phyloP scores from a whole-genome alignment of 2,113 vertebrate species.

The Festucalex cinctus region DNA sequence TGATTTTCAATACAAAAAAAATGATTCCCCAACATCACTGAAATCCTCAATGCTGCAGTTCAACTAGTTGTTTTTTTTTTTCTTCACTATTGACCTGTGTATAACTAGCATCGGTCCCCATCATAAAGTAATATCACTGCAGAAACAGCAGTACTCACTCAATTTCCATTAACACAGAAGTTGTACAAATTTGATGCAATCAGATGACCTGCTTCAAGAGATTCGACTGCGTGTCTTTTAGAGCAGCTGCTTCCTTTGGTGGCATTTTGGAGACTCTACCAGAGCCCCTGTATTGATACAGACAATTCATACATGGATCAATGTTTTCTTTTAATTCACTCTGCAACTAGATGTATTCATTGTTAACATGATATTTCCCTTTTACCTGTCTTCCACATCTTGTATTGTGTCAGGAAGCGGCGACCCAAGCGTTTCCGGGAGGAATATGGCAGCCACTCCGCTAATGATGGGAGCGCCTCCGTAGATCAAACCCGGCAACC shows the following conservation, averaged over 20 bases:
- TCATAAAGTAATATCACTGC: conserved; percentile 5
- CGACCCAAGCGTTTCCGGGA: conserved; percentile 76
- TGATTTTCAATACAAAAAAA: conserved; percentile 24
- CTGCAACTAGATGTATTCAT: not conserved
- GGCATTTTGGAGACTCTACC: conserved; percentile 32
- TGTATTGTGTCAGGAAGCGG: conserved; percentile 78
- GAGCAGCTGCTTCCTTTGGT: conserved; percentile 43
- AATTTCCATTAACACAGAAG: conserved; percentile 12
- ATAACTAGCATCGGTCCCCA: conserved; percentile 17
- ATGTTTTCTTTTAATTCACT: not conserved
- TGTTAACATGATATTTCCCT: not conserved
- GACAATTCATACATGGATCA: conserved; percentile 8
- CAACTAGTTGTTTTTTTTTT: conserved; percentile 12
- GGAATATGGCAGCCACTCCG: conserved; percentile 68
- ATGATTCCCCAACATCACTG: not conserved
- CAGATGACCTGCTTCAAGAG: conserved; percentile 56
- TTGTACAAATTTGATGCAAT: conserved; percentile 16
- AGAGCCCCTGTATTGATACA: conserved; percentile 51
- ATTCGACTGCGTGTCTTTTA: conserved; percentile 42
- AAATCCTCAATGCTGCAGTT: conserved; percentile 12
- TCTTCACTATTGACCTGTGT: conserved; percentile 22
- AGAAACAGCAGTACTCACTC: conserved; percentile 12
- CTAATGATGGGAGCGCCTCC: conserved; percentile 71
- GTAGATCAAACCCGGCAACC: conserved; percentile 76
- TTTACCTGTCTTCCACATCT: conserved; percentile 76